Base-by-base conservation (phyloP, 2,797 vertebrate species). In the Nannoperca obscura region DNA sequence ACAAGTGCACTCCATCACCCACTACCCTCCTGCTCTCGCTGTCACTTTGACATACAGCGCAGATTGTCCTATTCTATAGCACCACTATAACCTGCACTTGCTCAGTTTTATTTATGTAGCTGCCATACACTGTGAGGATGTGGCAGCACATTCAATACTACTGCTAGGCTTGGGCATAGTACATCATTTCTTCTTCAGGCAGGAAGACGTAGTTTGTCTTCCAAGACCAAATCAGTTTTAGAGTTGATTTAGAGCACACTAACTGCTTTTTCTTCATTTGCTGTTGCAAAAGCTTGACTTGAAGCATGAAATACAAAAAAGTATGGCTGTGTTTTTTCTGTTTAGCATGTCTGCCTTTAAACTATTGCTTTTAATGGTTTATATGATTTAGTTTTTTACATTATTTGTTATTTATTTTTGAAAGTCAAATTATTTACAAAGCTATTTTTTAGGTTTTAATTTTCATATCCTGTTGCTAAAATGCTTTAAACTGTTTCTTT, bases 1-100 rank as follows among this genome's bases (percentile, higher is more conserved):
- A 81, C 69, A 63, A 76, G 78, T 80, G 58, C 86, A 78, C 82
- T 92, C 80, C 82, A 83, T 88, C 86, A 83, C 70, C 73, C 54
- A 22, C 57, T 52, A 30, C 42, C 84, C 72, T 72, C 34, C 61
- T 73, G 82, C 50, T 75, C 77, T 38, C 72, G 85, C 74, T 75
- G 78, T 89, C 87, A 88, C 83, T 83, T 74, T 84, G 82, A 85
- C 80, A 80, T 20, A 59, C 68, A 71, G 54, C 32, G 8, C 63
- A 74, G 59, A 50, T 77, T 47, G 44, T 70, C 60, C 62, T 63
- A 1, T 81, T 81, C 53, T 71, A 64, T 36, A 42, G 55, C 57
- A 10, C 36, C 20, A 13, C 68, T 44, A 62, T 22, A 74, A 78
- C 54, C 24, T 22, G 30, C n/a, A 2, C 67, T 74, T 42, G 53